A percentile compares a stretch with the other conserved stretches of the same genome.
phyloP scores from a whole-genome alignment of 2,888 invertebrate species.

The Hydroisotoma schaefferi region DNA sequence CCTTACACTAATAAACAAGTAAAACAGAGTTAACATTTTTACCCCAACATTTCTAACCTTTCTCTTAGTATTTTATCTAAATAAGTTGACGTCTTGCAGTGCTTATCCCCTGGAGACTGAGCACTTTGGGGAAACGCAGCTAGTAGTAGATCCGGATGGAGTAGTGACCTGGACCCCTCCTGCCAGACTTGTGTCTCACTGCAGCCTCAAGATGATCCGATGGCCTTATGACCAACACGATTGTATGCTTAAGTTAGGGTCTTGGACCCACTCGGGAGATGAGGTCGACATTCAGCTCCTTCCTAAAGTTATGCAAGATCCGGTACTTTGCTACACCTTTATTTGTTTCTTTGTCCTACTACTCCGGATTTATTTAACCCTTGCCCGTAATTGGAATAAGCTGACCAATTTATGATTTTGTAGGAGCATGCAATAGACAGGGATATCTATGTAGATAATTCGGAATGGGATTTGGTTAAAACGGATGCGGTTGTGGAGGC shows the following conservation, averaged over 20 bases:
- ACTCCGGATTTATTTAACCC: not conserved
- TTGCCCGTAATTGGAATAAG: not conserved
- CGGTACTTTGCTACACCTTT: not conserved
- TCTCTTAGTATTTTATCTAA: too few species aligned
- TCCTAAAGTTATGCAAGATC: not conserved
- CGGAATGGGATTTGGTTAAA: slow-evolving; percentile 40
- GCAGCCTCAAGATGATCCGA: slow-evolving; percentile 63
- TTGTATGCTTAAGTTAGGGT: slow-evolving; percentile 67
- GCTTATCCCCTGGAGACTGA: slow-evolving; percentile 61
- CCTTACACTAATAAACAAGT: slow-evolving; percentile 64
- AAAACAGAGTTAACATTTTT: slow-evolving; percentile 11
- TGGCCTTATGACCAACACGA: slow-evolving; percentile 75
- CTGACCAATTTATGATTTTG: slow-evolving; percentile 1
- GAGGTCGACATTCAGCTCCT: slow-evolving; percentile 54
- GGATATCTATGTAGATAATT: slow-evolving; percentile 30
- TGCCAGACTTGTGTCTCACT: slow-evolving; percentile 63
- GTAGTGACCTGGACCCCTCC: slow-evolving; percentile 65
- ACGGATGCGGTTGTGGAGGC: slow-evolving; percentile 50
- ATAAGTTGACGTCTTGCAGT: too few species aligned
- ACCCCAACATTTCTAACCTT: too few species aligned
- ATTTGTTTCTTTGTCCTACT: not conserved
- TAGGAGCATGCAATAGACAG: slow-evolving; percentile 17
- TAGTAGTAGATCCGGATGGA: slow-evolving; percentile 54
- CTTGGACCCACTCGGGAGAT: slow-evolving; percentile 65
- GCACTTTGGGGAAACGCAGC: slow-evolving; percentile 60